Percentiles rank a stretch among this genome's conserved stretches.
phyloP scores from a whole-genome alignment of 2,888 invertebrate species.

The Sarcophaga variegata region DNA sequence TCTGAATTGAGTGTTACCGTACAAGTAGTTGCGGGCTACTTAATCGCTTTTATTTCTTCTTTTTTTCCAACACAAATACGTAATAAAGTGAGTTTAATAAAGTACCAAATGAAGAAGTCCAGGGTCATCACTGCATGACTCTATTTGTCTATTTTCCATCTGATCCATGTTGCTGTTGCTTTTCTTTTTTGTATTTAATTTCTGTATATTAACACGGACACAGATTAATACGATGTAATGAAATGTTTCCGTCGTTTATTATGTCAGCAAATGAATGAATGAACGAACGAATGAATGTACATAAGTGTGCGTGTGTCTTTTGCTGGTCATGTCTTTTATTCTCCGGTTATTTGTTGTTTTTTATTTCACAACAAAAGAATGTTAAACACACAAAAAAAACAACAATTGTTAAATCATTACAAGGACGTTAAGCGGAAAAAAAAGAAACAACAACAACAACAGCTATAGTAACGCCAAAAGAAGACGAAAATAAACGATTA shows the following conservation, averaged over 20 bases:
- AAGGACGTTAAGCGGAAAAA: constrained; percentile 7
- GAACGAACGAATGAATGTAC: too few relatives aligned
- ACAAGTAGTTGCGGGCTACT: too few relatives aligned
- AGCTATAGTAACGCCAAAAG: background rate
- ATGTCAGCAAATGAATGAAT: too few relatives aligned
- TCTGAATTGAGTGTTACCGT: too few relatives aligned
- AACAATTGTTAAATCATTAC: background rate
- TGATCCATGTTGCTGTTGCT: constrained; percentile 14
- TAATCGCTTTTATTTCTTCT: too few relatives aligned
- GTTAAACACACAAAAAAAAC: background rate
- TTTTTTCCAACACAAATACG: too few relatives aligned
- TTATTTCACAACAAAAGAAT: constrained; percentile 27
- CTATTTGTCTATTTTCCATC: background rate
- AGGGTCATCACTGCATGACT: too few relatives aligned
- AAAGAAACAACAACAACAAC: constrained; percentile 15
- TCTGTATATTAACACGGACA: constrained; percentile 22
- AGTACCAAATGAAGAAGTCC: too few relatives aligned
- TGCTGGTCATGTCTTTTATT: constrained; percentile 24
- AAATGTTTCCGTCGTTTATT: constrained; percentile 7
- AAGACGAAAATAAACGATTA: background rate
- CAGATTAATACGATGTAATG: constrained; percentile 60
- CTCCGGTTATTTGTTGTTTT: constrained; percentile 10
- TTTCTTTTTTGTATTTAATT: background rate
- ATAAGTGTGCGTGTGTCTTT: background rate
- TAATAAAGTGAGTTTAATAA: too few relatives aligned